phyloP scores from a whole-genome alignment of 2,888 invertebrate genomes.

The Mechanitis mazaeus region DNA sequence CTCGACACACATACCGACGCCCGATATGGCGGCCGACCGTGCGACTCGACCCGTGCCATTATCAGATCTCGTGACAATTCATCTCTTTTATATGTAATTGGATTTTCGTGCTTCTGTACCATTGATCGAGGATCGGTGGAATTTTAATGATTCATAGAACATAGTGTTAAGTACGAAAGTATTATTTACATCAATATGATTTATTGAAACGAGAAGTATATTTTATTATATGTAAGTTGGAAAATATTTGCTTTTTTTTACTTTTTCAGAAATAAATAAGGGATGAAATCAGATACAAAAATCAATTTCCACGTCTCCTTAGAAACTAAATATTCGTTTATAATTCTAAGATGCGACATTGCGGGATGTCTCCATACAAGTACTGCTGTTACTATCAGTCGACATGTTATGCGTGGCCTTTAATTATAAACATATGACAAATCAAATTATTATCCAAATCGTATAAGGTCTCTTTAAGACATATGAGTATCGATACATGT shows the following conservation, averaged over 20 bases:
- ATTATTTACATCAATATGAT: not conserved
- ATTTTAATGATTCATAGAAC: not conserved
- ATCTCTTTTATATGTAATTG: slow-evolving; percentile 28
- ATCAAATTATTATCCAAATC: slow-evolving; percentile 18
- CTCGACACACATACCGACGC: slow-evolving; percentile 67
- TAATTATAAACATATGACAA: slow-evolving; percentile 1
- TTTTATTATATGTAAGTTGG: no score
- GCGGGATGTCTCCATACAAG: not conserved
- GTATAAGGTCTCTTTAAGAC: slow-evolving; percentile 12
- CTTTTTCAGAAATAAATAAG: no score
- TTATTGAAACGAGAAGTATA: slow-evolving; percentile 5
- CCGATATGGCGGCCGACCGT: slow-evolving; percentile 63
- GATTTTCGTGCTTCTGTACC: slow-evolving; percentile 22
- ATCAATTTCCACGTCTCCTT: no score
- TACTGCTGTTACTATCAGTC: not conserved
- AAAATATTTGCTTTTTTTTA: no score
- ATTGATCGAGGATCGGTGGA: not conserved
- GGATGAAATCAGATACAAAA: no score
- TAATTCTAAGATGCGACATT: not conserved
- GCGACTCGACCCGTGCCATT: slow-evolving; percentile 52
- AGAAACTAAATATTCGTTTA: no score
- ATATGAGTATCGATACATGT: not conserved
- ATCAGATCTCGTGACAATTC: slow-evolving; percentile 35
- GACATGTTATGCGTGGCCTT: not conserved
- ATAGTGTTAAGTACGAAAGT: not conserved